phyloP scores from a whole-genome alignment of 1,140 invertebrate species.

The Sogatella furcifera region DNA sequence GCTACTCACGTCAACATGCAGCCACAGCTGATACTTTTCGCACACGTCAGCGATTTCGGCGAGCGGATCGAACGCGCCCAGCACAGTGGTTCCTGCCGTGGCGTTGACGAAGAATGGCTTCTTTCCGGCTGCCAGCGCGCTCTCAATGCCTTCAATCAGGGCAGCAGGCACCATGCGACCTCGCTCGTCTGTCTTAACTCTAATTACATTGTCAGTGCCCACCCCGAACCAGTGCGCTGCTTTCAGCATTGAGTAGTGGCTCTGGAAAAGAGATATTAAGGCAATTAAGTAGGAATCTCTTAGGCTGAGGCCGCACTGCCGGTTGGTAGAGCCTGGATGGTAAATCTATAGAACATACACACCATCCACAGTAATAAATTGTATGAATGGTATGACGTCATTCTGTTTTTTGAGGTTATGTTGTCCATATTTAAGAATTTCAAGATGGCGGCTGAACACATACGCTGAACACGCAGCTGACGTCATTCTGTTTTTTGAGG shows the following conservation, averaged over 20 bases:
- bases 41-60: slow-evolving; percentile 57
- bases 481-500: too few species aligned
- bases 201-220: slow-evolving; percentile 59
- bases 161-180: slow-evolving; percentile 52
- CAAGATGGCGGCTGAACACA: too few species aligned
- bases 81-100: slow-evolving; percentile 62
- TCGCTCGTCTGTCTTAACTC: slow-evolving; percentile 51
- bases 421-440: too few species aligned
- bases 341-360: too few species aligned
- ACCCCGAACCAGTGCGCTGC: slow-evolving; percentile 68
- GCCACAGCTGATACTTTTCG: slow-evolving; percentile 53
- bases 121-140: slow-evolving; percentile 34
- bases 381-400: too few species aligned
- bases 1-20: slow-evolving; percentile 69
- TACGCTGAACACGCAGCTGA: too few species aligned
- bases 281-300: too few species aligned
- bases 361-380: too few species aligned
- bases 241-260: slow-evolving; percentile 82
- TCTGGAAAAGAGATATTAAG: slow-evolving; percentile 37
- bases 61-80: slow-evolving; percentile 79
- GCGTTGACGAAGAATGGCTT: slow-evolving; percentile 59
- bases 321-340: too few species aligned
- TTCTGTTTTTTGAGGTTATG: too few species aligned
- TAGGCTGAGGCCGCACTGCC: too few species aligned
- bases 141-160: slow-evolving; percentile 41